Evolutionary conservation across 2,113 vertebrate species (phyloP), one percentile per base, ranked within the genome.

Genomic region (Anoura caudifer): DNA sequence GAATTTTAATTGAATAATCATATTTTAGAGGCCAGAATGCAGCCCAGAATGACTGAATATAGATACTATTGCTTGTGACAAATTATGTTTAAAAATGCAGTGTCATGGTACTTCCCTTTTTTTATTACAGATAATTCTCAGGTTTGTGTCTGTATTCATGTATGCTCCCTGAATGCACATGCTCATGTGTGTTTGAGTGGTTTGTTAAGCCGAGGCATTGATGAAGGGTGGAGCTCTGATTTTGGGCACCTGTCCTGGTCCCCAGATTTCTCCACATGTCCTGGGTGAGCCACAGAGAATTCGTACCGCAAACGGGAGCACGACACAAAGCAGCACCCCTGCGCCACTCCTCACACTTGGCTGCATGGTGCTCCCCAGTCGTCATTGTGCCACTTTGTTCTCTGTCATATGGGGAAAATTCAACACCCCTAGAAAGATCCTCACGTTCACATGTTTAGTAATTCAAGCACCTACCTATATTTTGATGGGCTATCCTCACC

Each of bases 311-410:
- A 1, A 12, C 1, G 9, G n/a, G 41, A n/a, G 43, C 28, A 8
- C 2, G 0, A 5, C 3, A 14, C 20, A 38, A 0, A 0, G 1
- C 17, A 16, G 28, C 13, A 1, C 10, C 20, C 17, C 0, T 8
- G 41, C 0, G 3, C 33, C 10, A 3, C 22, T 11, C 36, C 2
- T 43, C 0, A 2, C 6, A 5, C 26, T 7, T 13, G 41, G 15
- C 12, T 3, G 0, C n/a, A 0, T 36, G 1, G 5, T 11, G 33
- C 41, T 26, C 17, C 87, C 22, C 41, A 28, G 24, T 28, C 11
- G 0, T 54, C 36, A 1, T 80, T 59, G 17, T 52, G 7, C 36
- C 43, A 31, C n/a, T 12, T 38, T 31, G 20, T 75, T 75, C 50
- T 76, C 90, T 69, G 43, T 81, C 31, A 2, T 5, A 7, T 20